Conservation (phyloP, 2,113 vertebrate genomes). For the Pleuronectes platessa region DNA sequence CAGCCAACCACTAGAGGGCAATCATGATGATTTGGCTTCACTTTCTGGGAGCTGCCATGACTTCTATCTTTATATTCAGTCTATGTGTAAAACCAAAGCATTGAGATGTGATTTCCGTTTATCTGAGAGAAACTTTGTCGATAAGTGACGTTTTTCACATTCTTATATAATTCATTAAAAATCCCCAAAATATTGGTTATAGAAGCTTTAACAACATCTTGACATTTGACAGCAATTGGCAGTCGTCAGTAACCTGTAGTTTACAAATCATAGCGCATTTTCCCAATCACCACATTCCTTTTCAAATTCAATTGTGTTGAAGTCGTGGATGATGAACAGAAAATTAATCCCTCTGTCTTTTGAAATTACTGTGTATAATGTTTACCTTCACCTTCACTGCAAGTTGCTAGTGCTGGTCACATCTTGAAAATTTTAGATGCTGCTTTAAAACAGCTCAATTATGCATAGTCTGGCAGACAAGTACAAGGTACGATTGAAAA, state of each 20-base stretch:
- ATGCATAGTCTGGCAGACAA: background rate
- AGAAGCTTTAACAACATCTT: background rate
- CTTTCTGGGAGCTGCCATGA: too few species aligned
- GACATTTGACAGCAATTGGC: background rate
- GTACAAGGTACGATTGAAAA: background rate
- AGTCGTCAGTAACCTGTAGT: background rate
- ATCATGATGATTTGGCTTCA: too few species aligned
- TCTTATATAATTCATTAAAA: background rate
- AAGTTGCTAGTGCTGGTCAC: background rate
- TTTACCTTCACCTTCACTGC: conserved; percentile 4
- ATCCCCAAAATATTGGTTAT: background rate
- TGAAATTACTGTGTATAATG: background rate
- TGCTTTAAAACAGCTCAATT: conserved; percentile 8
- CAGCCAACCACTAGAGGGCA: too few species aligned
- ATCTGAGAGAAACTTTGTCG: too few species aligned
- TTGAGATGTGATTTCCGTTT: background rate
- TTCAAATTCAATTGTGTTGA: background rate
- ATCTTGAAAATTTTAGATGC: background rate
- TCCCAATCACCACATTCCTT: background rate
- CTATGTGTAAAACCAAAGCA: background rate
- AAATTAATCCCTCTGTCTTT: background rate
- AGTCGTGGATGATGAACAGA: background rate
- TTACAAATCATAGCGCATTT: background rate
- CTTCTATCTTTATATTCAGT: too few species aligned
- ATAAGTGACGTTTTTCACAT: too few species aligned